Base-by-base conservation (phyloP, 2,888 invertebrate species). In the Drosophila rellima region DNA sequence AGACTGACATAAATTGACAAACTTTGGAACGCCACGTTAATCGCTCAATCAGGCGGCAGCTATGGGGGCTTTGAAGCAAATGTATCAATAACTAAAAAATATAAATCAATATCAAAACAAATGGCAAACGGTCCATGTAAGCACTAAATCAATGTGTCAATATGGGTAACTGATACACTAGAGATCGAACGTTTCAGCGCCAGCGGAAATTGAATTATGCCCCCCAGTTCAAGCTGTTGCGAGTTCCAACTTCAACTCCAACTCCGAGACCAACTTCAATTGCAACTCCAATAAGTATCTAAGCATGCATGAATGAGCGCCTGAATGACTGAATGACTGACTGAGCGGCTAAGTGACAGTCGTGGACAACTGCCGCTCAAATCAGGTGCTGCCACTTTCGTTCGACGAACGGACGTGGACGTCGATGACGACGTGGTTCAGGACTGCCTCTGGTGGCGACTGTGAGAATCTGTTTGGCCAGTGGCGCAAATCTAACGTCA, bases 61-160 rank as follows among this genome's bases (percentile, higher is more conserved):
- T 29, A 56, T 68, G 18, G 52, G 40, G 26, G 50, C 50, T 35
- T 63, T 59, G 35, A 73, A 70, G 68, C 68, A 71, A 80, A 86
- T 68, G 75, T 73, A 86, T 83, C 83, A 88, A 86, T 65, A 71
- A 69, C 78, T 85, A 75, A 74, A 84, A 84, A 84, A 89, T 88
- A 85, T 86, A 86, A 86, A 86, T 86, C 85, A 86, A 89, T 89
- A 85, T 80, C 68, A 64, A 78, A 67, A 78, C 84, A 89, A 89
- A 89, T 84, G 85, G 85, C 70, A 74, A 80, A 74, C 77, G 70
- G 60, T 57, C 74, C 88, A 79, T 88, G 85, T 89, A 84, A 84
- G 88, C 82, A 88, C 82, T 85, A 89, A 89, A 85, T 85, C 85
- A 85, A 85, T 74, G 80, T 89, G 89, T 87, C 85, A 85, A 87